Conservation (phyloP, 2,888 invertebrate genomes). For the Melinaea marsaeus region DNA sequence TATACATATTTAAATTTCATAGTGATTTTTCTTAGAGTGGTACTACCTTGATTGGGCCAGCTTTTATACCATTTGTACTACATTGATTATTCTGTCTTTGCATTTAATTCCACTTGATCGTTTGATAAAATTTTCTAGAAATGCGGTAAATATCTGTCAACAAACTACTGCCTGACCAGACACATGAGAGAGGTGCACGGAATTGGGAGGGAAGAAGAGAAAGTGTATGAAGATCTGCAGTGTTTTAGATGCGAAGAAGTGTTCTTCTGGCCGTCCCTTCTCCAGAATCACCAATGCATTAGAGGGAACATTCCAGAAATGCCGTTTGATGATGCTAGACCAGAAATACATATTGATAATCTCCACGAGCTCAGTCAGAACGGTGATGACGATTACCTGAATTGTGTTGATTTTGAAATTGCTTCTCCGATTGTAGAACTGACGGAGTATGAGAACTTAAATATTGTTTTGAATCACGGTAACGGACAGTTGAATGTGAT, state of each 20-base stretch:
- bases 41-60: neutral
- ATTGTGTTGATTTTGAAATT: slow-evolving; percentile 58
- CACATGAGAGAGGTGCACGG: slow-evolving; percentile 51
- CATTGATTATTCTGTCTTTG: neutral
- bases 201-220: slow-evolving; percentile 26
- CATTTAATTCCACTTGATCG: neutral
- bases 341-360: slow-evolving; percentile 59
- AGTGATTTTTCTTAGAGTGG: too few relatives aligned
- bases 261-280: slow-evolving; percentile 58
- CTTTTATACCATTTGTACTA: neutral
- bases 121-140: slow-evolving; percentile 52
- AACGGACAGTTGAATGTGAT: slow-evolving; percentile 15
- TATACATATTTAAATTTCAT: too few relatives aligned
- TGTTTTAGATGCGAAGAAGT: slow-evolving; percentile 60
- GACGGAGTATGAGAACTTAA: slow-evolving; percentile 43
- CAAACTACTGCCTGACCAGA: slow-evolving; percentile 50
- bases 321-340: slow-evolving; percentile 55
- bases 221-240: slow-evolving; percentile 37
- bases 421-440: slow-evolving; percentile 59
- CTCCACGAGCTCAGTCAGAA: slow-evolving; percentile 38
- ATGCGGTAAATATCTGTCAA: slow-evolving; percentile 56
- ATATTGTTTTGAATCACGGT: slow-evolving; percentile 20
- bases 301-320: slow-evolving; percentile 49
- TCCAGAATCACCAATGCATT: slow-evolving; percentile 55
- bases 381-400: slow-evolving; percentile 49